Evolutionary conservation across 2,113 vertebrate species (phyloP).

Genomic region (Catharus fuscescens): DNA sequence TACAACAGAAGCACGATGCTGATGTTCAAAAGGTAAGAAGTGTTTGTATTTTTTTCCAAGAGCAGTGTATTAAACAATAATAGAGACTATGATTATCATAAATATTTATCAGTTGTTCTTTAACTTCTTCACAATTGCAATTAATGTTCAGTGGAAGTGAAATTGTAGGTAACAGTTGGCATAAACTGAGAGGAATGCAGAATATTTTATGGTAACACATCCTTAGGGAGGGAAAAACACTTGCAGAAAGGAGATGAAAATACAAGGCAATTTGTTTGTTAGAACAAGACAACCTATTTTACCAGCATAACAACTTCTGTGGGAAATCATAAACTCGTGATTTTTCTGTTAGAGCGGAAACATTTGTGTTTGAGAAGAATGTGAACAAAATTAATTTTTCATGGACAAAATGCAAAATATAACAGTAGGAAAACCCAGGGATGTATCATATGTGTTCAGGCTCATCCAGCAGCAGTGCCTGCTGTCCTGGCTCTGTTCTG

Average conservation of each 20-base stretch:
- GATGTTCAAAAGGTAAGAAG: constrained; percentile 90
- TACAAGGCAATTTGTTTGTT: background rate
- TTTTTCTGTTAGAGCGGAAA: background rate
- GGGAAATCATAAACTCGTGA: background rate
- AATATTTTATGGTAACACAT: background rate
- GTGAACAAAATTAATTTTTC: background rate
- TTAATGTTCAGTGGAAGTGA: background rate
- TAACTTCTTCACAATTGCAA: background rate
- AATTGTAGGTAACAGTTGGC: background rate
- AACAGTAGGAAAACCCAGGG: background rate
- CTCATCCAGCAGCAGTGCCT: background rate
- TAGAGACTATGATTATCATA: background rate
- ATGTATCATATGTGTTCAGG: rapidly evolving
- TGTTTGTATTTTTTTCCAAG: background rate
- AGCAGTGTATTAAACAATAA: background rate
- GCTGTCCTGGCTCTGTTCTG: background rate
- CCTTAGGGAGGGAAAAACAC: background rate
- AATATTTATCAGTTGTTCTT: background rate
- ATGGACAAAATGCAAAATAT: background rate
- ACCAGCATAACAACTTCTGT: background rate
- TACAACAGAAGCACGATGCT: constrained; percentile 90
- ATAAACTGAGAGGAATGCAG: background rate
- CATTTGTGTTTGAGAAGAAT: background rate
- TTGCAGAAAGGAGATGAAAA: background rate
- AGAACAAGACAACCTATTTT: background rate